phyloP scores from a whole-genome alignment of 1,140 invertebrate genomes.

The Gryllus bimaculatus region DNA sequence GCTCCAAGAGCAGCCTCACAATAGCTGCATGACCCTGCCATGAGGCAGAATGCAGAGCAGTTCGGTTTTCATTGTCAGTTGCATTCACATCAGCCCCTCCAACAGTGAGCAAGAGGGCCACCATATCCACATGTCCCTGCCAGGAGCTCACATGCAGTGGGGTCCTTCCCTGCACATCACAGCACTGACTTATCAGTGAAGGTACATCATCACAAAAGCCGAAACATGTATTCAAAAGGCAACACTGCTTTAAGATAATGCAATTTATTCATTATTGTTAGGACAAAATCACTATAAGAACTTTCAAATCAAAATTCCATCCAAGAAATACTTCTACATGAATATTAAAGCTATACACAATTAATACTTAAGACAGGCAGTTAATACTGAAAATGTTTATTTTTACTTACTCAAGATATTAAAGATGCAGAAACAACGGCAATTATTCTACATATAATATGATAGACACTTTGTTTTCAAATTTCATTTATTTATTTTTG shows the following conservation, averaged over 20 bases:
- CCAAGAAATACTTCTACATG: no score
- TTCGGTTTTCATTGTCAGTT: constrained; percentile 79
- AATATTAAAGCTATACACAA: no score
- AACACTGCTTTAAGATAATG: no score
- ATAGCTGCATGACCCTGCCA: constrained; percentile 87
- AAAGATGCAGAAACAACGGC: no score
- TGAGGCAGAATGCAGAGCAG: constrained; percentile 85
- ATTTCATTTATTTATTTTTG: background rate
- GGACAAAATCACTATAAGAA: no score
- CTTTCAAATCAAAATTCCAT: no score
- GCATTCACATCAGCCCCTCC: constrained; percentile 77
- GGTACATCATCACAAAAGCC: background rate
- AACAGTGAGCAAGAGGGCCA: constrained; percentile 66
- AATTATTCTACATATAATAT: no score
- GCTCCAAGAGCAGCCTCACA: constrained; percentile 68
- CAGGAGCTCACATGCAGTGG: constrained; percentile 87
- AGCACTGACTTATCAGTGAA: constrained; percentile 10
- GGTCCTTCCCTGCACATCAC: constrained; percentile 58
- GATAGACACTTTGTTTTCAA: background rate
- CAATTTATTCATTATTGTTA: no score
- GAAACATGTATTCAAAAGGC: no score
- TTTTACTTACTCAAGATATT: no score
- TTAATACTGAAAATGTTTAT: no score
- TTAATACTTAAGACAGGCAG: no score
- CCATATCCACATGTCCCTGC: constrained; percentile 88